Percentiles rank a stretch among this genome's conserved stretches.
These are phyloP conservation scores for Hippocampus zosterae DNA, from an alignment of 2,113 vertebrate species.

Conservation along the genomic window DNA sequence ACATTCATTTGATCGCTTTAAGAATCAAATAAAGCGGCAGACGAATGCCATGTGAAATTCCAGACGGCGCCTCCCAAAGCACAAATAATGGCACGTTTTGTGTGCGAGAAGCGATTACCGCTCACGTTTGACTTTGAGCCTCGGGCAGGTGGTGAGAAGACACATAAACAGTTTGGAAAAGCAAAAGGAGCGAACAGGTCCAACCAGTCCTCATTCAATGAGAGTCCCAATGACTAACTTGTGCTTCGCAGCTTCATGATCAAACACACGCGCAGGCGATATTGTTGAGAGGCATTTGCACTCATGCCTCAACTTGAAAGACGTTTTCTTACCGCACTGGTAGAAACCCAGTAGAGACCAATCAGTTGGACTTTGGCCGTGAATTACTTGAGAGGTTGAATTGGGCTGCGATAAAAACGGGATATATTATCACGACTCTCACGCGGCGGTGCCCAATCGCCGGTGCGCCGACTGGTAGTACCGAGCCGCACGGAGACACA, in stretches of 20 bases:
- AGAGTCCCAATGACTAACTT: not conserved
- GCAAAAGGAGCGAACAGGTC: constrained; percentile 9
- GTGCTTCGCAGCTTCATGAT: not conserved
- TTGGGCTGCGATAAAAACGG: not conserved
- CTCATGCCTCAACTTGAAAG: constrained; percentile 27
- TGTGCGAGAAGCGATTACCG: not conserved
- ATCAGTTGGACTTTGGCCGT: too few species aligned
- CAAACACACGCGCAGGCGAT: not conserved
- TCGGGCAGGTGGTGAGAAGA: not conserved
- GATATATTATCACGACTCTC: not conserved
- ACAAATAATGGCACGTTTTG: not conserved
- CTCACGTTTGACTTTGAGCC: not conserved
- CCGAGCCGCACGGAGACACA: too few species aligned
- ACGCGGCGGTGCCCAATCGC: too few species aligned
- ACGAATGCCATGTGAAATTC: not conserved
- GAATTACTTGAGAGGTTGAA: too few species aligned
- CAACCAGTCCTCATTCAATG: constrained; percentile 4
- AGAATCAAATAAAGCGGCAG: not conserved
- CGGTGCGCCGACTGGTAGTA: too few species aligned
- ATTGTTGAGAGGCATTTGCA: not conserved
- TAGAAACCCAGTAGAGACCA: too few species aligned
- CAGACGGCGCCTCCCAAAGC: not conserved
- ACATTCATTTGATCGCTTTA: not conserved
- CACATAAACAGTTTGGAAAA: not conserved
- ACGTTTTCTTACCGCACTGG: not conserved